phyloP scores from a whole-genome alignment of 2,113 vertebrate genomes.

The Ochotona curzoniae region DNA sequence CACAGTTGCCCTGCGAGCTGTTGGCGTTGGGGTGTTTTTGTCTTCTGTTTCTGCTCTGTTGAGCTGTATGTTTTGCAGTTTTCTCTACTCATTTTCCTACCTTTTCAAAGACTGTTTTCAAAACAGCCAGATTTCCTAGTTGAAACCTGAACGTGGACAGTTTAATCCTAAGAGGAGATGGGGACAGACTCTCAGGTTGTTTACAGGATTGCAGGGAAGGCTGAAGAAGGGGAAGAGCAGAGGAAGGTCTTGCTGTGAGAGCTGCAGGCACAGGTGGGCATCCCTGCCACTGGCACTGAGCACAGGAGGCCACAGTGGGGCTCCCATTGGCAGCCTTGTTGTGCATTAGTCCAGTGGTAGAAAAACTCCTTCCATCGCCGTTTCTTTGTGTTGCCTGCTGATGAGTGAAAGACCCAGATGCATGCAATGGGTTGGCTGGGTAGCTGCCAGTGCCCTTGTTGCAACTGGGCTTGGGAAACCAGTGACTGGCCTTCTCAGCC shows the following conservation, averaged over 20 bases:
- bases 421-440: too few relatives aligned
- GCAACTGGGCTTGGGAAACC: not conserved
- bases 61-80: not conserved
- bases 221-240: not conserved
- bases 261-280: not conserved
- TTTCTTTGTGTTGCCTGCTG: not conserved
- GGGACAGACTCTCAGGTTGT: not conserved
- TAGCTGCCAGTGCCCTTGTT: not conserved
- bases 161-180: not conserved
- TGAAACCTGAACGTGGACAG: not conserved
- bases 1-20: not conserved
- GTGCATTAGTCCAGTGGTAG: not conserved
- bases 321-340: fast-evolving
- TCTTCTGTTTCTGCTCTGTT: not conserved
- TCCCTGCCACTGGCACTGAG: not conserved
- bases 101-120: not conserved
- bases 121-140: not conserved
- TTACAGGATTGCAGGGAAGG: not conserved
- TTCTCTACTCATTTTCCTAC: not conserved
- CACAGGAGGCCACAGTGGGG: fast-evolving
- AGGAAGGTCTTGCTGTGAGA: not conserved
- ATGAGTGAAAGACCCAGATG: not conserved
- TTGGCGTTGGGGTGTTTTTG: fast-evolving
- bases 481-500: not conserved
- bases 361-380: too few relatives aligned